Evolutionary conservation across 2,113 vertebrate species (phyloP).

Genomic region (Australoheros scitulus): DNA sequence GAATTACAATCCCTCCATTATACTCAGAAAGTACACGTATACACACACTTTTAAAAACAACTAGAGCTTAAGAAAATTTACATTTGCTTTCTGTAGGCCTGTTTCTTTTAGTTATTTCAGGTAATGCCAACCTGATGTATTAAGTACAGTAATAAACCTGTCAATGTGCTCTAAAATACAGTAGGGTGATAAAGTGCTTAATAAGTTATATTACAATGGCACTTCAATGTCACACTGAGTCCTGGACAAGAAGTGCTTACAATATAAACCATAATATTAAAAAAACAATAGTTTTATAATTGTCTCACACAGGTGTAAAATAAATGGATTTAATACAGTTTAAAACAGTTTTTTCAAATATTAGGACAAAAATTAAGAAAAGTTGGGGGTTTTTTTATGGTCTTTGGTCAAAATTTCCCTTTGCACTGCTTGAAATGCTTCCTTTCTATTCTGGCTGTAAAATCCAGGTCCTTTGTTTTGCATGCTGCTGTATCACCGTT

Average conservation of each 20-base stretch:
- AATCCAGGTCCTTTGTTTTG: background rate
- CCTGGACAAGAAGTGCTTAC: constrained; percentile 52
- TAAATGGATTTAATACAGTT: background rate
- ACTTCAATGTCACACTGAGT: constrained; percentile 38
- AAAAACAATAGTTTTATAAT: background rate
- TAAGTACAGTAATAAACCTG: constrained; percentile 24
- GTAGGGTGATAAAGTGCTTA: constrained; percentile 75
- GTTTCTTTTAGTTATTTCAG: constrained; percentile 12
- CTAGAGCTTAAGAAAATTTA: constrained; percentile 40
- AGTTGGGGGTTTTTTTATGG: fast-evolving
- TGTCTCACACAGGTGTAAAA: constrained; percentile 1
- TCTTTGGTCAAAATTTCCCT: fast-evolving
- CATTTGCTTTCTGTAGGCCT: constrained; percentile 16
- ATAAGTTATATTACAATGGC: constrained; percentile 31
- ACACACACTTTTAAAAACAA: constrained; percentile 38
- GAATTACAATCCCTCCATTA: constrained; percentile 37
- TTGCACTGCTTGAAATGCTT: background rate
- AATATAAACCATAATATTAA: constrained; percentile 15
- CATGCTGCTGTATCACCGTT: background rate
- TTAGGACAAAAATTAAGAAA: background rate
- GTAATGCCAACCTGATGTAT: constrained; percentile 12
- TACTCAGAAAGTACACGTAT: constrained; percentile 18
- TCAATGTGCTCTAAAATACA: constrained; percentile 54
- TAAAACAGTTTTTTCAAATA: background rate
- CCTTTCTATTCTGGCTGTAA: background rate